Percentiles rank a stretch among this genome's conserved stretches.
Evolutionary conservation across 2,888 invertebrate genomes (phyloP).

Genomic region (Conistra vaccinii): DNA sequence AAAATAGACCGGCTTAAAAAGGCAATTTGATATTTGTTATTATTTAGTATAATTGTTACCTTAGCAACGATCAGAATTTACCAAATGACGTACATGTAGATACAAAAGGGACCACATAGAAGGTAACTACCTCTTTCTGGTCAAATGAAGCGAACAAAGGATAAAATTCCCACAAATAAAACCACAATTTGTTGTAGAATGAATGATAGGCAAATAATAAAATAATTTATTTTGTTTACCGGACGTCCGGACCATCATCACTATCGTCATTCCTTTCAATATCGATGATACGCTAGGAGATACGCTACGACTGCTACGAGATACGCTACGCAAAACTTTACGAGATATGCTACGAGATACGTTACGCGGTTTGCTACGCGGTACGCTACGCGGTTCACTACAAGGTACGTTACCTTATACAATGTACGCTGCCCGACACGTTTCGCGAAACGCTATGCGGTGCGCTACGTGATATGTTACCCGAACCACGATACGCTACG

Average conservation of each 20-base stretch:
- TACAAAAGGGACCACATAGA: not conserved
- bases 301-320: not conserved
- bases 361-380: too few relatives aligned
- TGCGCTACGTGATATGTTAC: too few relatives aligned
- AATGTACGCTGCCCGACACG: too few relatives aligned
- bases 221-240: not conserved
- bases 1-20: not conserved
- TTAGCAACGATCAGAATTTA: not conserved
- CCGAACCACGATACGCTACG: not conserved
- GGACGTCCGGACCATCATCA: not conserved
- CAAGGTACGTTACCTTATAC: too few relatives aligned
- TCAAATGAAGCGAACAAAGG: not conserved
- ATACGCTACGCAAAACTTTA: not conserved
- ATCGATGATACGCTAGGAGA: not conserved
- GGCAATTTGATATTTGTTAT: not conserved
- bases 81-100: not conserved
- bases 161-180: not conserved
- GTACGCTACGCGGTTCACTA: too few relatives aligned
- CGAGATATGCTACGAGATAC: not conserved
- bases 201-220: not conserved
- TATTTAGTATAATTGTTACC: too few relatives aligned
- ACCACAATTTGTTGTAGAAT: not conserved
- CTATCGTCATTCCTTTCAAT: not conserved
- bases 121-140: not conserved
- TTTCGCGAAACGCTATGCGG: too few relatives aligned